Base-by-base conservation (phyloP, 1,140 invertebrate species). In the Drusus annulatus region DNA sequence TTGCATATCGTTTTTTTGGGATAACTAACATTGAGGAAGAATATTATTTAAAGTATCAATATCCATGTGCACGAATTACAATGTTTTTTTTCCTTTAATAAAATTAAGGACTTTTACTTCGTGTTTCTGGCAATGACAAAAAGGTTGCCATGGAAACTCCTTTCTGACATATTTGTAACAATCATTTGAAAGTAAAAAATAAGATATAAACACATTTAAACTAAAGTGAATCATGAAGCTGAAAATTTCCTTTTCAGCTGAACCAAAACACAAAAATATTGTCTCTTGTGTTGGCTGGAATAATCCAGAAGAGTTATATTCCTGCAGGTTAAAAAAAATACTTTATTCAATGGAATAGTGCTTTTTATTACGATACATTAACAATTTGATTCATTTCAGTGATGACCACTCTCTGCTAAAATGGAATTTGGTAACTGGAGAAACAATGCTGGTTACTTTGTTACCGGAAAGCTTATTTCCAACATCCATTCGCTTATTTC, bases 221-320 rank as follows among this genome's bases (percentile, higher is more conserved):
- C 13, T 63, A 16, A 63, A 63, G 19, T 62, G 68, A 65, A 80
- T 50, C 68, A 97, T 97, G 95, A 93, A 93, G 87, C 93, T 97
- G 82, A 96, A 97, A 92, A 93, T 95, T 86, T 94, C 93, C 56
- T 85, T 93, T 77, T 91, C 92, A 84, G 93, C 93, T 84, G 92
- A 94, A 84, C 91, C 93, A 58, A 92, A 93, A 68, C 95, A 97
- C 87, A 91, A 89, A 54, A 94, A 94, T 85, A 89, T 95, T 17
- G 93, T 97, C 5, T 94, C 95, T 78, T 97, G 97, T 88, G 94
- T 98, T 13, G 94, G 94, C 80, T 99, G 98, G 98, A 96, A 93
- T 86, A 95, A 93, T 83, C 93, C 96, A 45, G 97, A 99, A 87
- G 97, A 98, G 89, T 93, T 98, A 62, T 96, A 96, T 89, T 97